These are phyloP conservation scores for Lethrus apterus DNA, from an alignment of 1,140 invertebrate genomes.

Conservation along the genomic window DNA sequence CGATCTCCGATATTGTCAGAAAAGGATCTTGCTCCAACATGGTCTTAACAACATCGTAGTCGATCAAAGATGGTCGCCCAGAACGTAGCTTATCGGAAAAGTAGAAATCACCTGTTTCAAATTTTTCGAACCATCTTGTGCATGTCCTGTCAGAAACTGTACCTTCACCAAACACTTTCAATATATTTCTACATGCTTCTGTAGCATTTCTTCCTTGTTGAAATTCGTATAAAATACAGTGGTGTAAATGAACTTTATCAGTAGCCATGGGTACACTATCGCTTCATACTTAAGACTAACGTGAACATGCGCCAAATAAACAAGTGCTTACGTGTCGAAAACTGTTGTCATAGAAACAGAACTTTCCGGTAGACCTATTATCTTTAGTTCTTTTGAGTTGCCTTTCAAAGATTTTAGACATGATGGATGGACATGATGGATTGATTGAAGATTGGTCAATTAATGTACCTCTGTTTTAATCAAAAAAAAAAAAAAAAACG, in stretches of 20 bases:
- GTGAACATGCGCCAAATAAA: too few relatives aligned
- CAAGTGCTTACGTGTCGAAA: too few relatives aligned
- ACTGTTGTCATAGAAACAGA: too few relatives aligned
- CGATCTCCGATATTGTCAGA: neutral
- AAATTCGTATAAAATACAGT: constrained; percentile 7
- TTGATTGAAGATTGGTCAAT: too few relatives aligned
- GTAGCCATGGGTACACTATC: constrained; percentile 1
- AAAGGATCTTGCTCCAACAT: neutral
- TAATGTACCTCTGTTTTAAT: too few relatives aligned
- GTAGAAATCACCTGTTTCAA: neutral
- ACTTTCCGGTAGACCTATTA: too few relatives aligned
- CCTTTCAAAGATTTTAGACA: too few relatives aligned
- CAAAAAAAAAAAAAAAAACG: too few relatives aligned
- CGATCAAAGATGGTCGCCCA: too few relatives aligned
- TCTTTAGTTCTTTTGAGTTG: too few relatives aligned
- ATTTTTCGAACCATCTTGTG: constrained; percentile 2
- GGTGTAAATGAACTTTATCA: constrained; percentile 5
- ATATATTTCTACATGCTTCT: constrained; percentile 15
- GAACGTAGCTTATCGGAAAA: constrained; percentile 3
- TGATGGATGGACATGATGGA: too few relatives aligned
- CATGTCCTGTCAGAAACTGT: neutral
- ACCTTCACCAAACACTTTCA: constrained; percentile 1
- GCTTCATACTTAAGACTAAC: constrained; percentile 2
- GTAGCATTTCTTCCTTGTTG: constrained; percentile 13
- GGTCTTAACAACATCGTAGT: too few relatives aligned